These are phyloP conservation scores for Scaptomyza reducta DNA, from an alignment of 2,888 invertebrate species.

Conservation along the genomic window DNA sequence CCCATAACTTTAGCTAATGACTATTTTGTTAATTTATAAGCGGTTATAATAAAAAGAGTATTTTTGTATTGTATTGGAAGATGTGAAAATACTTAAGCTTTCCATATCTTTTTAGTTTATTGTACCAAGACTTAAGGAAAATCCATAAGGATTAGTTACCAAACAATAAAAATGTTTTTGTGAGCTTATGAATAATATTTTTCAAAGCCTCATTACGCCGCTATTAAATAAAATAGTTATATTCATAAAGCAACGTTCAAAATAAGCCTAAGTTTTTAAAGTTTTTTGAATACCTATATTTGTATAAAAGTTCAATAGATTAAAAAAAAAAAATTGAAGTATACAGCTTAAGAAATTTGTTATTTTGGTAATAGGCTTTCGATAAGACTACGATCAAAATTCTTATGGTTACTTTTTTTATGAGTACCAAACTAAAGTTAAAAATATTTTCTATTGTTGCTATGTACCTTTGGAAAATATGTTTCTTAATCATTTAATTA, in stretches of 20 bases:
- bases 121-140: not conserved
- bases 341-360: no score
- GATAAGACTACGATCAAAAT: no score
- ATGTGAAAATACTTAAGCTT: not conserved
- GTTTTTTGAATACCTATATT: no score
- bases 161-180: not conserved
- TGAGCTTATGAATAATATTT: not conserved
- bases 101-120: not conserved
- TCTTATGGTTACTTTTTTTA: no score
- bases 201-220: not conserved
- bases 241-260: not conserved
- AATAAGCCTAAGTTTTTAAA: no score
- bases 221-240: not conserved
- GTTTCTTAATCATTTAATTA: not conserved
- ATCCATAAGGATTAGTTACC: no score
- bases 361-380: no score
- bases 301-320: no score
- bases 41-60: not conserved
- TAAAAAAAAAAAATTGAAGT: not conserved
- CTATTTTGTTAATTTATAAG: not conserved
- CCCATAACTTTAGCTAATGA: constrained; percentile 12
- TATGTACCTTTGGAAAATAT: not conserved
- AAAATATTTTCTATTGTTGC: no score
- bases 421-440: no score
- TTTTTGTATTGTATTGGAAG: not conserved